phyloP scores from a whole-genome alignment of 2,888 invertebrate genomes.

The Poecilobothrus nobilitatus region DNA sequence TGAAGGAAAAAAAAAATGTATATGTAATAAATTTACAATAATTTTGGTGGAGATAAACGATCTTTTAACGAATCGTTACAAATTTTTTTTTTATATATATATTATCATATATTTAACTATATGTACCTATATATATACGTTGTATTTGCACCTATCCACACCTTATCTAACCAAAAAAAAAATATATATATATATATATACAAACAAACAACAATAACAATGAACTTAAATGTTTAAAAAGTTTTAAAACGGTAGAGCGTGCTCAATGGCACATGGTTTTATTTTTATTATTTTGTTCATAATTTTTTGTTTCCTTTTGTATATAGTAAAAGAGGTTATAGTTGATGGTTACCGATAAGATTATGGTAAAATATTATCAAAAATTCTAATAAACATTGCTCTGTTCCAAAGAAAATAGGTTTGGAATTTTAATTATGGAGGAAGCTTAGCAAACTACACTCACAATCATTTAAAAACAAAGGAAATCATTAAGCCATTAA shows the following conservation, averaged over 20 bases:
- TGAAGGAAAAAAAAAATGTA: not conserved
- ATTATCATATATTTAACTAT: not conserved
- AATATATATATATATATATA: not conserved
- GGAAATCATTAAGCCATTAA: too few species aligned
- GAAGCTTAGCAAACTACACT: too few species aligned
- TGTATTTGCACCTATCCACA: slow-evolving; percentile 2
- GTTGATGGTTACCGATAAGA: too few species aligned
- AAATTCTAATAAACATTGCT: too few species aligned
- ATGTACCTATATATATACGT: too few species aligned
- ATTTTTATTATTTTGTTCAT: not conserved
- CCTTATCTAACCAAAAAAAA: not conserved
- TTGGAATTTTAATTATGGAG: too few species aligned
- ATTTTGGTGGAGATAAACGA: not conserved
- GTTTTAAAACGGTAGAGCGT: not conserved
- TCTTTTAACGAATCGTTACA: not conserved
- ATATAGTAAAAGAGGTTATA: too few species aligned
- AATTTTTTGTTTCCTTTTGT: too few species aligned
- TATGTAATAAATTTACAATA: not conserved
- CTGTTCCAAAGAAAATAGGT: too few species aligned
- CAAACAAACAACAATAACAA: not conserved
- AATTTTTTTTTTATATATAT: not conserved
- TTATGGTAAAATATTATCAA: too few species aligned
- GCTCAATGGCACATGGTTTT: not conserved
- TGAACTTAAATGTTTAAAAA: not conserved
- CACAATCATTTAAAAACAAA: too few species aligned